phyloP scores from a whole-genome alignment of 2,113 vertebrate species.

The Verasper variegatus region DNA sequence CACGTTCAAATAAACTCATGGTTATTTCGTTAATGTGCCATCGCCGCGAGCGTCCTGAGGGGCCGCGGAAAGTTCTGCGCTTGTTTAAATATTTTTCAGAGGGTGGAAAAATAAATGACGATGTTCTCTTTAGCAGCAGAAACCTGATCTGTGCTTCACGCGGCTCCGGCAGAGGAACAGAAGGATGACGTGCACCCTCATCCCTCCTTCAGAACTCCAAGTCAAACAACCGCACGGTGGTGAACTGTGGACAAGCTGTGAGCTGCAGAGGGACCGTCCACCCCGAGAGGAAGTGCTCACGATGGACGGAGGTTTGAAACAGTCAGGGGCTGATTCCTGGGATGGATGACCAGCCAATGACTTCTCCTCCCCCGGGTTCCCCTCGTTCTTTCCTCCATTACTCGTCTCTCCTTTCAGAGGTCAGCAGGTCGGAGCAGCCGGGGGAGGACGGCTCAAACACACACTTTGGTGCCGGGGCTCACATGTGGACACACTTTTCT shows the following conservation, averaged over 20 bases:
- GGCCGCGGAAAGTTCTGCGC: not conserved
- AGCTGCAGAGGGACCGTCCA: not conserved
- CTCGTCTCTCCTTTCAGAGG: slow-evolving; percentile 10
- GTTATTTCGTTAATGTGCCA: too few relatives aligned
- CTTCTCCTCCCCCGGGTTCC: slow-evolving; percentile 15
- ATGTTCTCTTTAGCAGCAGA: not conserved
- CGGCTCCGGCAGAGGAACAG: not conserved
- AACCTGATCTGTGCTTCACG: not conserved
- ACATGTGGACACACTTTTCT: not conserved
- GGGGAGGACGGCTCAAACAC: not conserved
- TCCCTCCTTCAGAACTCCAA: not conserved
- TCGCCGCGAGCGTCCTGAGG: not conserved
- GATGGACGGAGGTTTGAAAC: too few relatives aligned
- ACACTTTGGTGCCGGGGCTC: slow-evolving; percentile 8
- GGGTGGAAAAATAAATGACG: not conserved
- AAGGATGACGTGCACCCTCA: not conserved
- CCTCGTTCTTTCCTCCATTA: not conserved
- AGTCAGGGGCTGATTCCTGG: not conserved
- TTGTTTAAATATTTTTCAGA: slow-evolving; percentile 9
- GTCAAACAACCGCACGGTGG: not conserved
- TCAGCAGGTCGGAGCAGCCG: not conserved
- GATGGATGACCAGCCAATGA: slow-evolving; percentile 27
- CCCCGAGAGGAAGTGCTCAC: too few relatives aligned
- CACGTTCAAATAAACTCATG: not conserved
- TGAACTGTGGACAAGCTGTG: not conserved